Base-by-base conservation (phyloP, 2,888 invertebrate genomes). In the Rotaria magnacalcarata region DNA sequence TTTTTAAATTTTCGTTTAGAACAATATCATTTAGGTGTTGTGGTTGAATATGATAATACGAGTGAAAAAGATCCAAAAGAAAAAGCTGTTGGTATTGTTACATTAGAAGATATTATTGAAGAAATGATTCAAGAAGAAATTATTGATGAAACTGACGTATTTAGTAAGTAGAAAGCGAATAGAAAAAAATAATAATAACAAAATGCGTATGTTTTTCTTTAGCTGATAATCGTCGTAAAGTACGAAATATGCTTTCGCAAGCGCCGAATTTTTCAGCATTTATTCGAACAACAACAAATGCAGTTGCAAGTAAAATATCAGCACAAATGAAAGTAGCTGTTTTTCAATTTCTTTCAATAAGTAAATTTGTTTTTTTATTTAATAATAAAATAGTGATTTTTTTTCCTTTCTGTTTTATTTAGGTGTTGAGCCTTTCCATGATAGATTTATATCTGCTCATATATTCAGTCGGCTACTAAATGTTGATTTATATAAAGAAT, bases 121-220 rank as follows among this genome's bases (percentile, higher is more conserved):
- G 97, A 97, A 91, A 93, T 98, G 89, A 96, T 98, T 88, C 97
- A 98, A 90, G 95, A 96, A 0, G 98, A 99, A 92, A 99, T 99
- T 89, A 94, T 96, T 88, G 98, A 99, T 90, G 98, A 98, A 43
- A 84, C 84, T 16, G 87, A 87, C 84, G 86, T 80, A 47, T 80
- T 80, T n/a, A 80, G 67, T 67, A 67, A 67, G 67, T 67, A 27
- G 34, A 34, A 67, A 2, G 2, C 34, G 34, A 19, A 11, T 0
- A 67, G 16, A 10, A 16, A n/a, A 2, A n/a, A n/a, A n/a, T n/a
- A 34, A 34, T 34, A 34, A 34, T 34, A 34, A 34, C 2, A 34
- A 34, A 34, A 34, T 34, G 34, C 34, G 2, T 4, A 67, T 7
- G 19, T 7, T 27, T 11, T 3, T 16, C 6, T 67, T 67, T 19